phyloP scores from a whole-genome alignment of 2,113 vertebrate genomes.

The Labrus mixtus region DNA sequence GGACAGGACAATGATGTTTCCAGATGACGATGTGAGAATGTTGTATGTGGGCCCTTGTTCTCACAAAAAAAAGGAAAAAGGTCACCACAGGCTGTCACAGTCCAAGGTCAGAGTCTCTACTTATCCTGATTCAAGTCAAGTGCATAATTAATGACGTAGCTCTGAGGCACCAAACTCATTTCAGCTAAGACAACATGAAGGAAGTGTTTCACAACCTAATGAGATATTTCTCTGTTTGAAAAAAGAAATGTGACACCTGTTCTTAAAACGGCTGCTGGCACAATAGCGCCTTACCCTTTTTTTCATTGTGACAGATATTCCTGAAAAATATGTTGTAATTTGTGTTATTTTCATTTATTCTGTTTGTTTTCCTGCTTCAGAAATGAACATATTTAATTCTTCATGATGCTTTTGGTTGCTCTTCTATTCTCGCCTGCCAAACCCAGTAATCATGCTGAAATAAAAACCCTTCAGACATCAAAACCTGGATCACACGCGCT shows the following conservation, averaged over 20 bases:
- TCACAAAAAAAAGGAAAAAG: constrained; percentile 59
- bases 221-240: constrained; percentile 38
- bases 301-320: background rate
- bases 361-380: constrained; percentile 4
- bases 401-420: constrained; percentile 3
- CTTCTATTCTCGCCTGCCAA: constrained; percentile 26
- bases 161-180: constrained; percentile 59
- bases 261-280: constrained; percentile 18
- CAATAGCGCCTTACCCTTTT: background rate
- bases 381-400: background rate
- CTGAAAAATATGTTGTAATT: background rate
- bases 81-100: constrained; percentile 59
- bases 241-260: constrained; percentile 44
- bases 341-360: background rate
- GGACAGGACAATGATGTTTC: constrained; percentile 70
- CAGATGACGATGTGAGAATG: constrained; percentile 54
- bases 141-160: constrained; percentile 69
- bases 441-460: constrained; percentile 26
- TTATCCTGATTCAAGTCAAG: constrained; percentile 63
- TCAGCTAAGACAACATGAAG: constrained; percentile 54
- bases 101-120: constrained; percentile 61
- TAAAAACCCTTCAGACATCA: constrained; percentile 38
- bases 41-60: constrained; percentile 62
- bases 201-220: constrained; percentile 52
- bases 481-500: constrained; percentile 23